These are phyloP conservation scores for Pterobdella sp. DNA, from an alignment of 2,888 invertebrate species.

Conservation along the genomic window DNA sequence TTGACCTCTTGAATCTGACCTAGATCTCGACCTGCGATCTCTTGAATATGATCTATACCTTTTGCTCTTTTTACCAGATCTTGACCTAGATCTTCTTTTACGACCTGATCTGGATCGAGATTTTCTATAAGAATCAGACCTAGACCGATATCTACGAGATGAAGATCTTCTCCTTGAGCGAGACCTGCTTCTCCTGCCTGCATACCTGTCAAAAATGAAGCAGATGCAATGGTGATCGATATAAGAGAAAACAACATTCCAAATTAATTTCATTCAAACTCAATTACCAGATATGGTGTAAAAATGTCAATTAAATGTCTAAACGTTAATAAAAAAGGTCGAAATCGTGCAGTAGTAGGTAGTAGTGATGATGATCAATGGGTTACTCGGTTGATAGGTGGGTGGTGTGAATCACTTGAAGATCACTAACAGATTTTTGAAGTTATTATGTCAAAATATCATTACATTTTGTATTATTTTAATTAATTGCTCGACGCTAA, in stretches of 20 bases:
- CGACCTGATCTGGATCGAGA: slow-evolving; percentile 3
- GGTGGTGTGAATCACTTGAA: neutral
- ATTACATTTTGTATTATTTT: neutral
- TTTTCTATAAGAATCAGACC: no score
- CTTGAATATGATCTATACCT: slow-evolving; percentile 21
- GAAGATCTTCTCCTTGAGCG: neutral
- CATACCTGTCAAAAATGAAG: neutral
- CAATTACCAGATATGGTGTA: neutral
- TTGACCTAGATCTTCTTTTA: neutral
- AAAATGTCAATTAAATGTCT: slow-evolving; percentile 4
- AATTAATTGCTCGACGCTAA: neutral
- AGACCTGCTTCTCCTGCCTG: neutral
- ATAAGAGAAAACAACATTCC: neutral
- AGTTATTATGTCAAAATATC: neutral
- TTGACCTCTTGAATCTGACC: neutral
- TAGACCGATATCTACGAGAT: no score
- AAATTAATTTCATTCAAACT: neutral
- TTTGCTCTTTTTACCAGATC: slow-evolving; percentile 1
- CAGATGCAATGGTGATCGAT: neutral
- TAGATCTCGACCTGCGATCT: slow-evolving; percentile 10
- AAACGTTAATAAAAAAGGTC: slow-evolving; percentile 4
- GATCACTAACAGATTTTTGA: slow-evolving; percentile 12
- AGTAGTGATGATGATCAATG: neutral
- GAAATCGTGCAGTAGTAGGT: slow-evolving; percentile 4
- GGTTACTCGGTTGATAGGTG: slow-evolving; percentile 13